A percentile compares a stretch with the other conserved stretches of the same genome.
Evolutionary conservation across 2,888 invertebrate genomes (phyloP).

Genomic region (Pogonocherus hispidulus): DNA sequence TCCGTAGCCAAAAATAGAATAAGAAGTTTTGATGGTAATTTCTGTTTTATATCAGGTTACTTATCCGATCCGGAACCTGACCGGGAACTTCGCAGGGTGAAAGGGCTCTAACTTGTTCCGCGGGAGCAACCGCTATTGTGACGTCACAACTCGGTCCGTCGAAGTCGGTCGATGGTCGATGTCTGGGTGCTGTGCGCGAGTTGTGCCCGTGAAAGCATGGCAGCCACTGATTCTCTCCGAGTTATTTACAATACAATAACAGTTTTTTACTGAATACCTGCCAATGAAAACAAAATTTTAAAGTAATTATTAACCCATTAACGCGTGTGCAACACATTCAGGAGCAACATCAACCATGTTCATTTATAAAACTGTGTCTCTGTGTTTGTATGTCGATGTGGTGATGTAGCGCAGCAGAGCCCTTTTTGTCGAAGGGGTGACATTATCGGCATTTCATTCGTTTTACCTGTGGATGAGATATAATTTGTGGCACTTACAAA

Average conservation of each 20-base stretch:
- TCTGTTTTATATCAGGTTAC: too few relatives aligned
- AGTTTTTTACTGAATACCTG: constrained; percentile 11
- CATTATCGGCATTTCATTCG: background rate
- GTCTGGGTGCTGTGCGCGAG: constrained; percentile 26
- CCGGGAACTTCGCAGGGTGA: too few relatives aligned
- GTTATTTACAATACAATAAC: constrained; percentile 24
- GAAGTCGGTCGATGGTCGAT: too few relatives aligned
- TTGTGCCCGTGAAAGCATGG: constrained; percentile 28
- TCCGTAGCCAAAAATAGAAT: too few relatives aligned
- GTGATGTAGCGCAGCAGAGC: background rate
- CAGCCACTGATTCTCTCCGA: constrained; percentile 5
- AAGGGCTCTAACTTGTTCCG: too few relatives aligned
- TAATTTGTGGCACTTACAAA: background rate
- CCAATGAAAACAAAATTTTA: constrained; percentile 14
- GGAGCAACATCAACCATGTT: background rate
- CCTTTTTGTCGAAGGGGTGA: constrained; percentile 4
- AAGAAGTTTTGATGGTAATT: too few relatives aligned
- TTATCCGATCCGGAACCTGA: too few relatives aligned
- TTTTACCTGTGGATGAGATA: constrained; percentile 21
- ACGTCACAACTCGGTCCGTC: constrained; percentile 24
- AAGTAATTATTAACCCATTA: constrained; percentile 12
- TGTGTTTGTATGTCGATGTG: constrained; percentile 31
- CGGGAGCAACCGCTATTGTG: constrained; percentile 16
- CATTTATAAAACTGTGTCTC: constrained; percentile 23
- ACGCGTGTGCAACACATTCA: background rate